These are phyloP conservation scores for Leptinotarsa peninsularis DNA, from an alignment of 2,888 invertebrate species.

Conservation along the genomic window DNA sequence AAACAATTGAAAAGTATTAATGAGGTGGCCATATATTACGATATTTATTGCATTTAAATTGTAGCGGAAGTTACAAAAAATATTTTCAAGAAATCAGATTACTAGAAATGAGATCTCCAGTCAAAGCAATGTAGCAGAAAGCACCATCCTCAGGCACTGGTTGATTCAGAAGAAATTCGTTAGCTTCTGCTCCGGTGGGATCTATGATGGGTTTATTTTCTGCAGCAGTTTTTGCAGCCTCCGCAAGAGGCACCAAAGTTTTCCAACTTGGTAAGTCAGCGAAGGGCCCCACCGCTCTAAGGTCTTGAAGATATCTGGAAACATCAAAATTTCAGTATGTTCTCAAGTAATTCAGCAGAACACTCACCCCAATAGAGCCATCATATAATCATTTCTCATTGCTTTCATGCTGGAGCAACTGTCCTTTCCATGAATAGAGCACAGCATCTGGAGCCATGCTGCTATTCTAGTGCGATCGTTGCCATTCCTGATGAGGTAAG, in stretches of 20 bases:
- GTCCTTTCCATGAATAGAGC: slow-evolving; percentile 63
- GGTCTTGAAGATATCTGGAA: slow-evolving; percentile 64
- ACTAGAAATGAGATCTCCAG: slow-evolving; percentile 65
- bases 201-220: slow-evolving; percentile 66
- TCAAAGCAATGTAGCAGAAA: slow-evolving; percentile 70
- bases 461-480: slow-evolving; percentile 66
- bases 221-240: slow-evolving; percentile 63
- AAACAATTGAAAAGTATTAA: not conserved
- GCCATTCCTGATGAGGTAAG: slow-evolving; percentile 63
- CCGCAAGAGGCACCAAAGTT: slow-evolving; percentile 63
- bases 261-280: slow-evolving; percentile 66
- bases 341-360: not conserved
- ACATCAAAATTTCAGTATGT: not conserved
- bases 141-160: slow-evolving; percentile 70
- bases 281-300: slow-evolving; percentile 68
- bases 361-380: slow-evolving; percentile 66
- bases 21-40: not conserved
- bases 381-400: slow-evolving; percentile 71
- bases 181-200: slow-evolving; percentile 66
- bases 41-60: not conserved
- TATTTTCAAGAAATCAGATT: slow-evolving; percentile 38
- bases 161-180: slow-evolving; percentile 66
- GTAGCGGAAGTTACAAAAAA: not conserved
- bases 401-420: slow-evolving; percentile 69
- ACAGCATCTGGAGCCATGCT: slow-evolving; percentile 69